A percentile compares a stretch with the other conserved stretches of the same genome.
Conservation (phyloP, 2,888 invertebrate genomes). For the Cheiracanthium punctorium region DNA sequence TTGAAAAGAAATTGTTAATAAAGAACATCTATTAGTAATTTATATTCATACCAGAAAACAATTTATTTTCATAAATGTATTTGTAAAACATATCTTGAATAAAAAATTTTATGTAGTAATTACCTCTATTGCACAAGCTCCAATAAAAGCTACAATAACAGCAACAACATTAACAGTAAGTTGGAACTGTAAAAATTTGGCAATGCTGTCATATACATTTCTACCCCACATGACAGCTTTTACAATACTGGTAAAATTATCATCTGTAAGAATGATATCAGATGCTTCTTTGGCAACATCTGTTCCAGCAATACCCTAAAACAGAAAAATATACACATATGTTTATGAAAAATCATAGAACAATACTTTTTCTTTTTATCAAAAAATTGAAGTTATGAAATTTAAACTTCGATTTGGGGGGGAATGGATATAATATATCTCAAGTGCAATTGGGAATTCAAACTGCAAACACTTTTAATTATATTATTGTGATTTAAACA, state of each 20-base stretch:
- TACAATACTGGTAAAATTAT: conserved; percentile 99
- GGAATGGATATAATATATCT: too few species aligned
- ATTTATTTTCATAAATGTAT: not conserved
- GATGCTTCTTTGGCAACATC: conserved; percentile 99
- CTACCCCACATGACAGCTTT: conserved; percentile 99
- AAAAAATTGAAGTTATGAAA: too few species aligned
- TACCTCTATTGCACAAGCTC: conserved; percentile 95
- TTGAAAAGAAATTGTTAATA: not conserved
- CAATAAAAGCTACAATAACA: conserved; percentile 98
- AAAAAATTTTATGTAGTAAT: too few species aligned
- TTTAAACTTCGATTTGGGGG: too few species aligned
- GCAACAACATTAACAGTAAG: conserved; percentile 99
- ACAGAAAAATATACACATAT: not conserved
- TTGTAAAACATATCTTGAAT: too few species aligned
- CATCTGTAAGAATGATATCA: conserved; percentile 98
- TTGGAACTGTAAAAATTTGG: conserved; percentile 99
- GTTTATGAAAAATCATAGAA: too few species aligned
- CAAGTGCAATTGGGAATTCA: too few species aligned
- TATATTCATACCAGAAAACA: not conserved
- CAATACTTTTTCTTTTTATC: too few species aligned
- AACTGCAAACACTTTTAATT: too few species aligned
- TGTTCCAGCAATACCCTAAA: conserved; percentile 96
- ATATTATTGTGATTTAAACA: too few species aligned
- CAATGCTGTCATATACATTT: conserved; percentile 99
- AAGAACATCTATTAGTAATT: too few species aligned